Evolutionary conservation across 2,113 vertebrate species (phyloP), one percentile per base, ranked within the genome.

Genomic region (Isichthys henryi): DNA sequence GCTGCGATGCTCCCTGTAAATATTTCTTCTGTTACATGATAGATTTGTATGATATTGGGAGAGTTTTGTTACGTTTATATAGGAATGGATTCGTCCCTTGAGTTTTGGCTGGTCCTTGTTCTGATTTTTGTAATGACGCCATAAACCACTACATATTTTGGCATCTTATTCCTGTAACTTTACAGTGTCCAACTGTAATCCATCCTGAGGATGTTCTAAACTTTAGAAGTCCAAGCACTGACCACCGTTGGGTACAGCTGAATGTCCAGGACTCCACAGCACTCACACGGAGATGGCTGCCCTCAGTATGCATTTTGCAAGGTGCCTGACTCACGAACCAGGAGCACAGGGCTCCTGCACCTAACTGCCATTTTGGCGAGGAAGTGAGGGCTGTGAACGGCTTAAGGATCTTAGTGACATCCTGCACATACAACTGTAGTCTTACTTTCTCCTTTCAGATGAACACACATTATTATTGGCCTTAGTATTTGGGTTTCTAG

Each of bases 31-130:
- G 91, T 96, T 93, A 95, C 94, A 95, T 95, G 96, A 95, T 95
- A 94, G 92, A 97, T 97, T 97, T 98, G 95, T 97, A 97, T 94
- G 92, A 96, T 89, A 91, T 95, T 93, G 94, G 95, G 89, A 94
- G 93, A 90, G 93, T 95, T 97, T 97, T 97, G 94, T 96, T 97
- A 97, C 94, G 94, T 97, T 98, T 97, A 94, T 96, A 96, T 92
- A 90, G 94, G 93, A 95, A 95, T 94, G 92, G 85, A 94, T 89
- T 93, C 91, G 88, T 89, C 92, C 92, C 92, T 85, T 84, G 88
- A 88, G 77, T 70, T 91, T 86, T 89, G 87, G 90, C 90, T 90
- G 88, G 83, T 85, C 49, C 91, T 89, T 89, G 89, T 90, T 92
- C 93, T 93, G 86, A 66, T 39, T 92, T 94, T 93, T 93, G 90